These are phyloP conservation scores for Scaptomyza caliginosa DNA, from an alignment of 2,888 invertebrate genomes.

Conservation along the genomic window DNA sequence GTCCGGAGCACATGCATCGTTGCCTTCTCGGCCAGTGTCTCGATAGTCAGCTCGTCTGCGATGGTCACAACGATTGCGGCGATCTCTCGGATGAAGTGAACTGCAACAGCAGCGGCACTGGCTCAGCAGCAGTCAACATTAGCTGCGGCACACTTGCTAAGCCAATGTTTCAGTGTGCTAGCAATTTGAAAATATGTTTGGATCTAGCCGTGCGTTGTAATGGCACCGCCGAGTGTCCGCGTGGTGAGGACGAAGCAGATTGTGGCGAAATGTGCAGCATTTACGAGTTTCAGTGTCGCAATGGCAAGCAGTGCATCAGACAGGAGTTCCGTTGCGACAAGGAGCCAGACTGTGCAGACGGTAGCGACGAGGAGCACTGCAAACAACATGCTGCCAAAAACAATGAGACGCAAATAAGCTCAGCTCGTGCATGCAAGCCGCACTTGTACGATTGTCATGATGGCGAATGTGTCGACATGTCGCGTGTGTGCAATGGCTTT, in stretches of 20 bases:
- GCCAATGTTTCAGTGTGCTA: conserved; percentile 80
- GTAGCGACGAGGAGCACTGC: conserved; percentile 89
- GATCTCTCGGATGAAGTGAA: conserved; percentile 86
- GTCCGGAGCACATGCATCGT: conserved; percentile 77
- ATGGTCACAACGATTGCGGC: conserved; percentile 86
- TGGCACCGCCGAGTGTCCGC: conserved; percentile 88
- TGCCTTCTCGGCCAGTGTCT: conserved; percentile 86
- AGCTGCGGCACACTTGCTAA: conserved; percentile 84
- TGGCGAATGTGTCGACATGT: conserved; percentile 88
- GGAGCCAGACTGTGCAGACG: conserved; percentile 88
- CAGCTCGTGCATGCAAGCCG: conserved; percentile 68
- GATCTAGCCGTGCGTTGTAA: conserved; percentile 86
- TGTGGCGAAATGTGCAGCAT: conserved; percentile 86
- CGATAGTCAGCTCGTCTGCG: conserved; percentile 85
- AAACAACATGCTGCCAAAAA: conserved; percentile 47
- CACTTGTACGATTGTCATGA: conserved; percentile 86
- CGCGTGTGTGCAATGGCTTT: conserved; percentile 87
- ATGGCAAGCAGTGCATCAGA: conserved; percentile 87
- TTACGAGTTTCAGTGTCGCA: conserved; percentile 87
- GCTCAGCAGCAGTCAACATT: conserved; percentile 22
- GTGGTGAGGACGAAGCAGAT: conserved; percentile 88
- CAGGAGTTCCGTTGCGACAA: conserved; percentile 87
- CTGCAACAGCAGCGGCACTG: conserved; percentile 75
- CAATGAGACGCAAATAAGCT: conserved; percentile 44
- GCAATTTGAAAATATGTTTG: conserved; percentile 77